Base-by-base conservation (phyloP, 2,797 vertebrate genomes). In the Botia almorhae region DNA sequence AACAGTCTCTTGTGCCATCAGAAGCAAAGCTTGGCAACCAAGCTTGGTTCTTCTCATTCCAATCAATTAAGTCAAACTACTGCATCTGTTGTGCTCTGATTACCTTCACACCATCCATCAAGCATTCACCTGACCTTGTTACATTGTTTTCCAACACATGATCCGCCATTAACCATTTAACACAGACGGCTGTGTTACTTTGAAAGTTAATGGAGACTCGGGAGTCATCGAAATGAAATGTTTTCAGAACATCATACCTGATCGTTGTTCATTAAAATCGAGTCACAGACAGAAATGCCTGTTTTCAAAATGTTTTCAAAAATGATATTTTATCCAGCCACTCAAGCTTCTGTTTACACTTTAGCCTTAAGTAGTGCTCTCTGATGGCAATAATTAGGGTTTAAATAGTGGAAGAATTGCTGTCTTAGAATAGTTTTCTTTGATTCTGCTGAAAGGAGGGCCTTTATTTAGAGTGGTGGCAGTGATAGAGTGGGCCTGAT, bases 361-460 rank as follows among this genome's bases (percentile, higher is more conserved):
- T 50, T 53, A 83, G 55, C 72, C 56, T 58, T 53, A 83, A 86
- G 82, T 84, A 84, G 80, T 78, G 70, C 80, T 74, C 63, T 74
- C 55, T 65, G 83, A 83, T 83, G 80, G 70, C 78, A 81, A 68
- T 76, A 74, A 86, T 83, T 82, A 82, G 82, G 82, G 81, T 80
- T 83, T 67, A 80, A 74, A 72, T 64, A 64, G 58, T 76, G 81
- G 80, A 68, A 53, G 69, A 74, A 78, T 69, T 60, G 19, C 48
- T 72, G 17, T 46, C 69, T 64, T 64, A 56, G 48, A 82, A 65
- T 77, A 74, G 74, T 64, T 65, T 53, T 16, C 82, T 82, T 82
- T 56, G 72, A 82, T 82, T 84, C 71, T 58, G 50, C 71, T 80
- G 14, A 68, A 69, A 71, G 50, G 65, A 76, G 75, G 68, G 80